Evolutionary conservation across 92 coral and sea anemone genomes (phyloP).

Genomic region (Umimayanthus kanabou): DNA sequence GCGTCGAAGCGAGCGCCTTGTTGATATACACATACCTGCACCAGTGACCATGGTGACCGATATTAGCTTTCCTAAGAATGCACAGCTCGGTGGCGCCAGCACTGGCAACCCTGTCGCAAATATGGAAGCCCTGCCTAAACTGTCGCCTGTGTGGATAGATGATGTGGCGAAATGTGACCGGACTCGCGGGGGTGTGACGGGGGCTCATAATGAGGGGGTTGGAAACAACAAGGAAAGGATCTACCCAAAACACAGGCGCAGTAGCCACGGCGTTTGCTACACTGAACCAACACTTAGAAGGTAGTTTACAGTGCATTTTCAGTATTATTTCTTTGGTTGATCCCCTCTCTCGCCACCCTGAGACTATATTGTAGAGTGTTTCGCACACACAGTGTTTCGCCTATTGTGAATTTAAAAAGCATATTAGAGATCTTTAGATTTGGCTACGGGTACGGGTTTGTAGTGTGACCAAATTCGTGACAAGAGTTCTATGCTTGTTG

Average conservation of each 20-base stretch:
- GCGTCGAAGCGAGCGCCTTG: conserved; percentile 17
- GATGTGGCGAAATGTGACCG: not conserved
- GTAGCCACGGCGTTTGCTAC: conserved; percentile 32
- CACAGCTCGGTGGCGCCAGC: not conserved
- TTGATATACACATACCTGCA: not conserved
- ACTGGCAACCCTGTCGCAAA: not conserved
- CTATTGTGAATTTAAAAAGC: too few species aligned
- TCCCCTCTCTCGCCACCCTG: too few species aligned
- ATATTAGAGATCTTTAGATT: too few species aligned
- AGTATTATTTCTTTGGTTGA: too few species aligned
- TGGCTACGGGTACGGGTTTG: too few species aligned
- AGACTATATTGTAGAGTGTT: too few species aligned
- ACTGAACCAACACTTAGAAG: conserved; percentile 37
- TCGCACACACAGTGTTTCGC: too few species aligned
- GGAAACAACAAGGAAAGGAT: not conserved
- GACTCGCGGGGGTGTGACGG: not conserved
- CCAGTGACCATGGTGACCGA: not conserved
- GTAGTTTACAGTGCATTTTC: not conserved
- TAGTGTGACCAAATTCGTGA: too few species aligned
- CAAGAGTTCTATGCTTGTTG: too few species aligned
- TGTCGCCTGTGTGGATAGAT: not conserved
- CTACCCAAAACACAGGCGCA: conserved; percentile 5
- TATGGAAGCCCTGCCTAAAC: not conserved
- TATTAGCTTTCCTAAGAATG: not conserved
- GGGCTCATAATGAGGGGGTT: not conserved